Conservation (phyloP, 2,797 vertebrate species). For the Gallirallus australis region DNA sequence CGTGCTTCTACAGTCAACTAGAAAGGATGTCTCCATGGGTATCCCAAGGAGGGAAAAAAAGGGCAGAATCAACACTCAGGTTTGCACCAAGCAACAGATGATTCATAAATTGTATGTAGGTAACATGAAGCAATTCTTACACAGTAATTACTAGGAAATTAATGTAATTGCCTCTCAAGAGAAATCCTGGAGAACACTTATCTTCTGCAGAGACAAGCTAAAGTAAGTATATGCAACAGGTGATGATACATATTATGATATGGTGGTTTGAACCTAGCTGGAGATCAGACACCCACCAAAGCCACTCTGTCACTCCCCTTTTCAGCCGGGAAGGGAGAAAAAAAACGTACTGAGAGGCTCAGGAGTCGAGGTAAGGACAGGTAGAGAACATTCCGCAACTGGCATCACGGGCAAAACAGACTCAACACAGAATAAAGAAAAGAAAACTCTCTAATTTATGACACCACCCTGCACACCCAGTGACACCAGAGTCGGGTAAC, state of each 20-base stretch:
- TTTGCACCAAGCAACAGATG: background rate
- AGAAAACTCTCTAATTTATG: no score
- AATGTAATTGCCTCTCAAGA: background rate
- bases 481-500: no score
- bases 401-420: no score
- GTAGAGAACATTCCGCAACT: no score
- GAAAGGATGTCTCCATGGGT: background rate
- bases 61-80: background rate
- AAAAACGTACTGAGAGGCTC: no score
- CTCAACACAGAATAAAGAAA: no score
- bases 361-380: no score
- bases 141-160: background rate
- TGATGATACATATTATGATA: background rate
- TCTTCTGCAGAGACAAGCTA: background rate
- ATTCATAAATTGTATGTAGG: background rate
- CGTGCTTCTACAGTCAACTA: background rate
- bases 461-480: no score
- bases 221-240: background rate
- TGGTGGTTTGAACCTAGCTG: no score
- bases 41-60: background rate
- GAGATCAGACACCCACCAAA: no score
- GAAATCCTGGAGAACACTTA: background rate
- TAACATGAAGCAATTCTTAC: background rate
- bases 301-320: no score
- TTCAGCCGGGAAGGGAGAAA: no score